Conservation (phyloP, 2,113 vertebrate species). For the Gadus chalcogrammus region DNA sequence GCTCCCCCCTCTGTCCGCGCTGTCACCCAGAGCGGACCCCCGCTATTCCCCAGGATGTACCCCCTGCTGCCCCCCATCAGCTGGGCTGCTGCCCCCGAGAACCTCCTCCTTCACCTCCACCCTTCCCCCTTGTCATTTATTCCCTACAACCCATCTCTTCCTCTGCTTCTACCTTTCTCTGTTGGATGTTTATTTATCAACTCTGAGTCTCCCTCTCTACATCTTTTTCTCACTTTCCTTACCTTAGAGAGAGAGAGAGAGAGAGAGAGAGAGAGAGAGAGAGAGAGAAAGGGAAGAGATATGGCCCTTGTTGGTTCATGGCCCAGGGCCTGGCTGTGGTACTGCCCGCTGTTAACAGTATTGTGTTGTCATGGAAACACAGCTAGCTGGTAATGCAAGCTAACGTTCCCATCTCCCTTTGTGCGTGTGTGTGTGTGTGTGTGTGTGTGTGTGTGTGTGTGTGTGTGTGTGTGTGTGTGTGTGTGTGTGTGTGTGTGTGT, state of each 20-base stretch:
- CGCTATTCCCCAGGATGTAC: conserved; percentile 18
- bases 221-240: no score
- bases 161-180: neutral
- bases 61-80: conserved; percentile 29
- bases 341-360: conserved; percentile 47
- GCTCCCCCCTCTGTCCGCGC: conserved; percentile 49
- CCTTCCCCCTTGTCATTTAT: conserved; percentile 8
- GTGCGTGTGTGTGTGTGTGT: neutral
- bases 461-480: no score
- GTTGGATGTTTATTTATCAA: neutral
- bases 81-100: conserved; percentile 5
- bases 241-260: neutral
- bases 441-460: no score
- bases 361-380: conserved; percentile 66
- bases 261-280: neutral
- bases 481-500: no score
- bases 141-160: neutral
- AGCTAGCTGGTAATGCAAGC: conserved; percentile 41
- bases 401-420: conserved; percentile 35
- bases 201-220: no score
- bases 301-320: conserved; percentile 36
- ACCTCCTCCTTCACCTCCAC: conserved; percentile 22
- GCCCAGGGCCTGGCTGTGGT: conserved; percentile 38
- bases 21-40: conserved; percentile 25
- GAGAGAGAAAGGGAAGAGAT: conserved; percentile 14